Conservation (phyloP, 2,888 invertebrate genomes). For the Catocala sponsa region DNA sequence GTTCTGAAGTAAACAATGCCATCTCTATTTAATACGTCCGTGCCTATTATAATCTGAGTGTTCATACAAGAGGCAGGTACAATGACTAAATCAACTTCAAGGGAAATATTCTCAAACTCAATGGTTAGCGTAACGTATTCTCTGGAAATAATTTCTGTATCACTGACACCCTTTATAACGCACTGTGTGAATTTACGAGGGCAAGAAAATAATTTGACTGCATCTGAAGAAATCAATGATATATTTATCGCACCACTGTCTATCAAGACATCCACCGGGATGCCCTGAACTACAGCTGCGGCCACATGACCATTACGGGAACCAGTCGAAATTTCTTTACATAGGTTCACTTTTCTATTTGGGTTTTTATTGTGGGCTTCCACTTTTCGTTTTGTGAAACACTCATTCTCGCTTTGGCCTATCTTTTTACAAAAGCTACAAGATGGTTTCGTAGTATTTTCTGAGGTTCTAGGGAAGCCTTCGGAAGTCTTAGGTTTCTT, state of each 20-base stretch:
- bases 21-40: conserved; percentile 14
- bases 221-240: conserved; percentile 8
- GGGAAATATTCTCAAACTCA: not conserved
- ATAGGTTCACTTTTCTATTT: not conserved
- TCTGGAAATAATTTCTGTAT: not conserved
- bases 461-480: too few relatives aligned
- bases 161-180: conserved; percentile 2
- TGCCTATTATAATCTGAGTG: conserved; percentile 11
- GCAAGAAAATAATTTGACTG: conserved; percentile 6
- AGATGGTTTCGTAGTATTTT: too few relatives aligned
- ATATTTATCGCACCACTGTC: not conserved
- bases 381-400: too few relatives aligned
- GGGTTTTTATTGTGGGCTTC: too few relatives aligned
- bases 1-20: conserved; percentile 1
- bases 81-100: not conserved
- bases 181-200: not conserved
- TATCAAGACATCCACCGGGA: conserved; percentile 8
- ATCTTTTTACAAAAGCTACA: too few relatives aligned
- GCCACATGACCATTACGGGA: not conserved
- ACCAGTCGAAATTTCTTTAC: not conserved
- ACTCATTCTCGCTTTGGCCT: too few relatives aligned
- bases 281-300: conserved; percentile 9
- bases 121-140: not conserved
- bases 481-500: too few relatives aligned
- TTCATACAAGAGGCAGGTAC: conserved; percentile 3